These are phyloP conservation scores for Coenobita brevimanus DNA, from an alignment of 1,140 invertebrate genomes.

Conservation along the genomic window DNA sequence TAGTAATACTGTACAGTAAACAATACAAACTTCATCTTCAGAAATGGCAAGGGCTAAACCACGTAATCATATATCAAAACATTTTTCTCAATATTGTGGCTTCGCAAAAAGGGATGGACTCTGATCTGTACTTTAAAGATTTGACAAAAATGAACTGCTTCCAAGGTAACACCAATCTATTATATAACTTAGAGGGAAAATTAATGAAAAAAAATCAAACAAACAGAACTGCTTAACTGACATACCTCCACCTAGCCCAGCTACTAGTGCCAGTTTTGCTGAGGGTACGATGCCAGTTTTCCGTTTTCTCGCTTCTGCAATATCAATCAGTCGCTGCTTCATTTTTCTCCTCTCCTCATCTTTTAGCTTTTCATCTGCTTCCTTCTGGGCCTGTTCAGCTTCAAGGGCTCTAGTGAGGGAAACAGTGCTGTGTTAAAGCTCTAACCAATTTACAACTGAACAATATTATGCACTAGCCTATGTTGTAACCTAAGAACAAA, in stretches of 20 bases:
- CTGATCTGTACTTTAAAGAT: too few species aligned
- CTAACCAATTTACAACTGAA: not conserved
- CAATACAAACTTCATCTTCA: too few species aligned
- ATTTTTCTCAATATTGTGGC: too few species aligned
- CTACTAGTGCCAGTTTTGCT: conserved; percentile 28
- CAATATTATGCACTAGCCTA: too few species aligned
- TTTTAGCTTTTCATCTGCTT: conserved; percentile 18
- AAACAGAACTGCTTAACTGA: not conserved
- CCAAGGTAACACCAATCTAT: too few species aligned
- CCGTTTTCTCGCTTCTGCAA: conserved; percentile 36
- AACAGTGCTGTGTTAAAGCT: not conserved
- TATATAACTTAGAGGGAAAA: not conserved
- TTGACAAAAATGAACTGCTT: too few species aligned
- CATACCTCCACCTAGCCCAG: conserved; percentile 46
- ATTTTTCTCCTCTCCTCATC: conserved; percentile 39
- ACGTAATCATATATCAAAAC: too few species aligned
- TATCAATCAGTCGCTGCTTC: conserved; percentile 45
- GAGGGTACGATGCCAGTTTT: conserved; percentile 10
- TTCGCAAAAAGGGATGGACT: too few species aligned
- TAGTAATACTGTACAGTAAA: too few species aligned
- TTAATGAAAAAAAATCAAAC: not conserved
- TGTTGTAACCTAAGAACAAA: too few species aligned
- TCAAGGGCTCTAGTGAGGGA: conserved; percentile 43
- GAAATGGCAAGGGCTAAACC: too few species aligned
- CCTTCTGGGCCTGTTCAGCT: conserved; percentile 46